A percentile compares a stretch with the other conserved stretches of the same genome.
phyloP scores from a whole-genome alignment of 2,888 invertebrate species.

The Siphlonurus alternatus region DNA sequence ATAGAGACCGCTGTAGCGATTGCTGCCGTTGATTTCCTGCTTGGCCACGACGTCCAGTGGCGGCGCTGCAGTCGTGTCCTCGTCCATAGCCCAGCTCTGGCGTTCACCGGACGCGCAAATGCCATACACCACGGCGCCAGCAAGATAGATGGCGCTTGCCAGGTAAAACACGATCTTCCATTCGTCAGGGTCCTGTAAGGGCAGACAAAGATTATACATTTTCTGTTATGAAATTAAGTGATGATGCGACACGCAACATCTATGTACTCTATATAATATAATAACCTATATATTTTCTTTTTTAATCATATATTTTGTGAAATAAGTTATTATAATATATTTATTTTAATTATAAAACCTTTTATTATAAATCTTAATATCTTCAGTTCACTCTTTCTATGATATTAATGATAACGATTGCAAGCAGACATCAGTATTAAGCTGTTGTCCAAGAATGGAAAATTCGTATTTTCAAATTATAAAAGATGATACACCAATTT shows the following conservation, averaged over 20 bases:
- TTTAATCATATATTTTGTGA: neutral
- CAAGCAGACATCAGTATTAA: too few relatives aligned
- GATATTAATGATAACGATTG: too few relatives aligned
- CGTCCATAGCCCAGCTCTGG: conserved; percentile 60
- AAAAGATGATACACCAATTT: too few relatives aligned
- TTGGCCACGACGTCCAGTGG: neutral
- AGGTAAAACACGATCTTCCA: conserved; percentile 82
- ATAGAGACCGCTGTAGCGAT: neutral
- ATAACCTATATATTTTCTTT: neutral
- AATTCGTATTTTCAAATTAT: too few relatives aligned
- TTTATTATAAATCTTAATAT: too few relatives aligned
- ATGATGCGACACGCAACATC: too few relatives aligned
- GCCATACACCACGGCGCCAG: conserved; percentile 75
- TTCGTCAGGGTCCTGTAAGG: conserved; percentile 47
- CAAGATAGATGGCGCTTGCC: conserved; percentile 59
- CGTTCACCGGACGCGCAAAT: conserved; percentile 61
- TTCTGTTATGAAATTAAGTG: neutral
- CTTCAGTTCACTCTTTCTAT: too few relatives aligned
- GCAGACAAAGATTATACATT: conserved; percentile 7
- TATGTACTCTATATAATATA: neutral
- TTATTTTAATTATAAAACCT: too few relatives aligned
- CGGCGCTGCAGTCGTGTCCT: conserved; percentile 8
- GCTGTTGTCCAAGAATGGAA: too few relatives aligned
- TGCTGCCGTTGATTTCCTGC: neutral
- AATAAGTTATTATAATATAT: neutral